Percentiles rank a stretch among this genome's conserved stretches.
Conservation (phyloP, 2,888 invertebrate species). For the Thymelicus acteon region DNA sequence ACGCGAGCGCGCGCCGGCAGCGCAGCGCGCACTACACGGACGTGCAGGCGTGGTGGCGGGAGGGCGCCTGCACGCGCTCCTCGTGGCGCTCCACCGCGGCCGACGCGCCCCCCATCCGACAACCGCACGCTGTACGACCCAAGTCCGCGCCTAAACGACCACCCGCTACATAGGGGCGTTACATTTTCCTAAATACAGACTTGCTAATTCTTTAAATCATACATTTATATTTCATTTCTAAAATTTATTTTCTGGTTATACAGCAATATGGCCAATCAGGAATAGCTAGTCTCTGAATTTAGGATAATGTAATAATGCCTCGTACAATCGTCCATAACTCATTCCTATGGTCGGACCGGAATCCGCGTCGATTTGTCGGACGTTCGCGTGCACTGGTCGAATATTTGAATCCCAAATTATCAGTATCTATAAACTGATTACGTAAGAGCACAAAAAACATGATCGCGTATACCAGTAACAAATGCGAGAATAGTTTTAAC, state of each 20-base stretch:
- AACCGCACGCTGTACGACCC: constrained; percentile 31
- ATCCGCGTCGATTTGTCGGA: background rate
- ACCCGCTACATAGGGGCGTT: background rate
- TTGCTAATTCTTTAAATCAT: no score
- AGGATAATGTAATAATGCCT: no score
- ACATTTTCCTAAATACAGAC: no score
- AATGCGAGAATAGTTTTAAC: background rate
- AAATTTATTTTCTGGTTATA: no score
- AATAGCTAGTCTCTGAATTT: no score
- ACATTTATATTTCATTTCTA: no score
- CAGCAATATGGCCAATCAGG: no score
- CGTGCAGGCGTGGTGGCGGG: constrained; percentile 97
- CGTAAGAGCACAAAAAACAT: background rate
- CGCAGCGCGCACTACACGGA: constrained; percentile 88
- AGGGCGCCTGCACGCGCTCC: constrained; percentile 87
- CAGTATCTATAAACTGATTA: background rate
- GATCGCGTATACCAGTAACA: background rate
- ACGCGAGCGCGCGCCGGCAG: constrained; percentile 84
- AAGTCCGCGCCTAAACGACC: constrained; percentile 9
- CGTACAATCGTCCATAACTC: background rate
- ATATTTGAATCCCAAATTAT: background rate
- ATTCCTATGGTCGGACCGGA: background rate
- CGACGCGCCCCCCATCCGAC: constrained; percentile 37
- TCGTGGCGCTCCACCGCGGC: constrained; percentile 63
- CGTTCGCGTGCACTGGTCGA: background rate